Evolutionary conservation across 2,888 invertebrate species (phyloP), one percentile per base, ranked within the genome.

Genomic region (Tetragonisca angustula): DNA sequence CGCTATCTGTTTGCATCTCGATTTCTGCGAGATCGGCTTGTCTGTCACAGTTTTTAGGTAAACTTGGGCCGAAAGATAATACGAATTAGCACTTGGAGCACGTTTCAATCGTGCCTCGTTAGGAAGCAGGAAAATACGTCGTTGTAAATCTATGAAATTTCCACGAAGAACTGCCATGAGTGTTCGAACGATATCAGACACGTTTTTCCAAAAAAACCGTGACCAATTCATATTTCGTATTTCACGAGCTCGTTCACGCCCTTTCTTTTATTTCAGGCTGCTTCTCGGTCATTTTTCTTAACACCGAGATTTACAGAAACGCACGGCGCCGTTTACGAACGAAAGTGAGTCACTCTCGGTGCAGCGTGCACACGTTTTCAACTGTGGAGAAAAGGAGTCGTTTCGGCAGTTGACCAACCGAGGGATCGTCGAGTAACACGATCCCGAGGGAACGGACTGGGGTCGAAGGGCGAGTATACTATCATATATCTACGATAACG

Each of bases 401-500:
- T 78, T 84, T 80, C 50, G 77, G 54, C 67, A 80, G 77, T 77
- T 62, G 74, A 77, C 21, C 50, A 50, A 21, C 15, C 0, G 0
- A 6, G 9, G 17, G 27, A 6, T 27, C 19, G 43, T 19, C 27
- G 50, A 49, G 79, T 76, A 74, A 80, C n/a, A 36, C 70, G 80
- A 80, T 54, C 73, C 67, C 70, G 32, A 27, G 82, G 49, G 78
- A 73, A 50, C 1, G n/a, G 3, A 43, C 43, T 19, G 24, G 27
- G n/a, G 6, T 13, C 69, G 49, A n/a, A 70, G 76, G 76, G 76
- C 68, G 56, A 72, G 62, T n/a, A n/a, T n/a, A n/a, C n/a, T n/a
- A n/a, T n/a, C n/a, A n/a, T n/a, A n/a, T n/a, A n/a, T 69, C 49
- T 4, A 17, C 49, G 83, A 80, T 84, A 84, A 83, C 27, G 9